Conservation (phyloP, 2,113 vertebrate genomes). For the Hydrochoerus hydrochaeris region DNA sequence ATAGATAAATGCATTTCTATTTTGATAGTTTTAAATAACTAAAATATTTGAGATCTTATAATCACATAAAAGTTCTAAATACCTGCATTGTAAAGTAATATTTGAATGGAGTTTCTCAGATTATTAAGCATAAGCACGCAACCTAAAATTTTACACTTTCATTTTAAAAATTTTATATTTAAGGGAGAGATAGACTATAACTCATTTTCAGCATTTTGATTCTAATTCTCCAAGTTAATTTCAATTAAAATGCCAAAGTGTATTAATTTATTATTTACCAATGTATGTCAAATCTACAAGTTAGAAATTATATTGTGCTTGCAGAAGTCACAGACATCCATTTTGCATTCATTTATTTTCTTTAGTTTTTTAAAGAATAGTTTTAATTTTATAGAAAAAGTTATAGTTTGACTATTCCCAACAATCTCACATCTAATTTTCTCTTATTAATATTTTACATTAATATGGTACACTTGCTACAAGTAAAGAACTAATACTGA, state of each 20-base stretch:
- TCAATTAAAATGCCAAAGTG: background rate
- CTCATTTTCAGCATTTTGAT: background rate
- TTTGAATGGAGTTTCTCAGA: background rate
- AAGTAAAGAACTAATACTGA: too few species aligned
- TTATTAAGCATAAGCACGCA: background rate
- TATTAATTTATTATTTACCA: background rate
- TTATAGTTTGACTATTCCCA: background rate
- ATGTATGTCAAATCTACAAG: background rate
- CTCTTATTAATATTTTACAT: background rate
- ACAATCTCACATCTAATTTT: background rate
- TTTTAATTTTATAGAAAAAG: background rate
- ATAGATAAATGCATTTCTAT: background rate
- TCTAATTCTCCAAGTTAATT: background rate
- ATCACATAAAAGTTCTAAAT: background rate
- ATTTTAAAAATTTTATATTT: background rate
- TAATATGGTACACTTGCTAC: background rate
- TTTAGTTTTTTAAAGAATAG: background rate
- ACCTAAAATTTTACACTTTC: background rate
- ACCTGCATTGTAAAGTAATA: background rate
- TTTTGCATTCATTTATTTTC: background rate
- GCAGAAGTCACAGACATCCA: background rate
- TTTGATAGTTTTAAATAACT: background rate
- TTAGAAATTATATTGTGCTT: background rate
- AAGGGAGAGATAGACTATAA: background rate
- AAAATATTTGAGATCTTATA: background rate